These are phyloP conservation scores for Sinopyrophorus schimmeli DNA, from an alignment of 2,888 invertebrate species.

Conservation along the genomic window DNA sequence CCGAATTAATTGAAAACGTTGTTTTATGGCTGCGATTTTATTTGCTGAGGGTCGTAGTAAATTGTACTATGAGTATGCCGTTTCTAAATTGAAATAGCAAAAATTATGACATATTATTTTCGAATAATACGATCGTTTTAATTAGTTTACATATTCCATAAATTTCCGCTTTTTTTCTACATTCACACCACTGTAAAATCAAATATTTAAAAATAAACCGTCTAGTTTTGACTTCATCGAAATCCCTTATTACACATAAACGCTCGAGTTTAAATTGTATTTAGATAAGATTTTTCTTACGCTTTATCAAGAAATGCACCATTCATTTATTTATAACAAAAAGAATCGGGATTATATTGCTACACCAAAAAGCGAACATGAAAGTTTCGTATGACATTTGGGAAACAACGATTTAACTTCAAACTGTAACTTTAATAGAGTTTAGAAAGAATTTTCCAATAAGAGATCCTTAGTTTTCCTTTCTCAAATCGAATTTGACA, in stretches of 20 bases:
- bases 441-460: conserved; percentile 21
- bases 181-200: too few relatives aligned
- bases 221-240: too few relatives aligned
- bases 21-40: conserved; percentile 32
- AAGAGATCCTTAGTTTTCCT: conserved; percentile 15
- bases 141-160: too few relatives aligned
- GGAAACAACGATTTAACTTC: conserved; percentile 21
- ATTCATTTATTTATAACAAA: too few relatives aligned
- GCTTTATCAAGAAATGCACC: too few relatives aligned
- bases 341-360: conserved; percentile 18
- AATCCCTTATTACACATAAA: too few relatives aligned
- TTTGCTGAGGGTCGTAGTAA: conserved; percentile 23
- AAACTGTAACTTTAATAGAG: conserved; percentile 30
- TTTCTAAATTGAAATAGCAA: conserved; percentile 23
- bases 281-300: too few relatives aligned
- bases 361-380: conserved; percentile 12
- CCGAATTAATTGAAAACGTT: conserved; percentile 36
- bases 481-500: conserved; percentile 23
- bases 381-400: conserved; percentile 21
- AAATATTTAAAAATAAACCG: too few relatives aligned
- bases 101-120: conserved; percentile 13
- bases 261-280: too few relatives aligned
- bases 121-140: too few relatives aligned
- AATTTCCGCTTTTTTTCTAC: too few relatives aligned
- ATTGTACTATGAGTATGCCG: conserved; percentile 20